These are phyloP conservation scores for Protobothrops mucrosquamatus DNA, from an alignment of 2,113 vertebrate species.

Conservation along the genomic window DNA sequence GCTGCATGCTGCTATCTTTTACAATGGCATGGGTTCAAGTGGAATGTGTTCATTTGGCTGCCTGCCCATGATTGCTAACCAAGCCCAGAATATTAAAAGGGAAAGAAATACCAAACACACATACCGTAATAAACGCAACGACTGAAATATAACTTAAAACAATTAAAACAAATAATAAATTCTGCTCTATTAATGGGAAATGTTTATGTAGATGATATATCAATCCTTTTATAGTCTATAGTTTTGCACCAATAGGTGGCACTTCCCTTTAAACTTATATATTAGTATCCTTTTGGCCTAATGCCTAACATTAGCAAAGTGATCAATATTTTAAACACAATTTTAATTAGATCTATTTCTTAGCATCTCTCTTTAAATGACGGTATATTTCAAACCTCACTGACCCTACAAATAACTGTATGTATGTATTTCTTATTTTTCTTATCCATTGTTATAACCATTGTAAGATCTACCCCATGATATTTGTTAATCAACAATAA, in stretches of 20 bases:
- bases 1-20: not conserved
- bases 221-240: slow-evolving; percentile 42
- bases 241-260: slow-evolving; percentile 46
- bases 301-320: not conserved
- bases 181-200: slow-evolving; percentile 26
- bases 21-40: not conserved
- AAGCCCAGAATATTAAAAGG: not conserved
- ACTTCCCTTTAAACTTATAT: slow-evolving; percentile 32
- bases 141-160: slow-evolving; percentile 2
- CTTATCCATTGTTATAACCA: not conserved
- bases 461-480: not conserved
- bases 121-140: not conserved
- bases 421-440: not conserved
- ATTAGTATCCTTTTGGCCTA: not conserved
- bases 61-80: slow-evolving; percentile 29
- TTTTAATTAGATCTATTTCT: not conserved
- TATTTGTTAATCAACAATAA: not conserved
- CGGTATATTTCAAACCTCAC: not conserved
- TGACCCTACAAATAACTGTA: not conserved
- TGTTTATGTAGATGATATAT: not conserved
- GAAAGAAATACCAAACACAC: not conserved
- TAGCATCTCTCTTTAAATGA: not conserved
- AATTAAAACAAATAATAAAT: slow-evolving; percentile 16
- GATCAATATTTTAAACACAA: not conserved
- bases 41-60: not conserved